Evolutionary conservation across 2,888 invertebrate genomes (phyloP).

Genomic region (Drosophila algonquin): DNA sequence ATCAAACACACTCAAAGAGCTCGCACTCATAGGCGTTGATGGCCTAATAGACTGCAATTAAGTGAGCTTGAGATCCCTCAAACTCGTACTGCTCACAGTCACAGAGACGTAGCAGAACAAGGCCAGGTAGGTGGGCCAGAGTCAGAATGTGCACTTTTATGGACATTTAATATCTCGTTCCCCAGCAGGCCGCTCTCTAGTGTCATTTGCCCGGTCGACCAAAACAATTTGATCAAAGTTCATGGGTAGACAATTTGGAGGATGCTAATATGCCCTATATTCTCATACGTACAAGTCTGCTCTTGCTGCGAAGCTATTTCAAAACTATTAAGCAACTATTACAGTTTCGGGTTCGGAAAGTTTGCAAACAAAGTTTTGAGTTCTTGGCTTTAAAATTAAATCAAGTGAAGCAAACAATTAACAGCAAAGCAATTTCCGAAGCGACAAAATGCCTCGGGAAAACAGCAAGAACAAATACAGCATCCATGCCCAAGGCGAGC

Average conservation of each 20-base stretch:
- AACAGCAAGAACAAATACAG: conserved; percentile 39
- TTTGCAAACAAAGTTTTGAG: conserved; percentile 50
- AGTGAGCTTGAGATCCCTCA: conserved; percentile 60
- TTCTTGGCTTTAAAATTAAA: conserved; percentile 64
- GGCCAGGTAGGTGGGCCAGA: conserved; percentile 37
- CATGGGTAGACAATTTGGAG: neutral
- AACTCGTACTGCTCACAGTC: conserved; percentile 50
- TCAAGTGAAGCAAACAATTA: conserved; percentile 73
- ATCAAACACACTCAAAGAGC: conserved; percentile 58
- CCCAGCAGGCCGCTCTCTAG: neutral
- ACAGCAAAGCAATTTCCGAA: conserved; percentile 70
- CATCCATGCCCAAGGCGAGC: conserved; percentile 26
- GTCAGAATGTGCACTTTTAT: conserved; percentile 58
- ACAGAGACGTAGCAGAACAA: conserved; percentile 44
- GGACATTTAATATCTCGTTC: conserved; percentile 43
- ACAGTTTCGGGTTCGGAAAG: conserved; percentile 53
- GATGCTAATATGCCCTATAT: neutral
- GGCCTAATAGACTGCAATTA: conserved; percentile 78
- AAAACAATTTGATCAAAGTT: conserved; percentile 3
- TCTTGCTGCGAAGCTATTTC: conserved; percentile 45
- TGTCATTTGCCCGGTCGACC: neutral
- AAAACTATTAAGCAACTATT: conserved; percentile 56
- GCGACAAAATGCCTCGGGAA: conserved; percentile 57
- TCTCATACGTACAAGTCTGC: conserved; percentile 11
- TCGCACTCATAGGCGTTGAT: conserved; percentile 73